Base-by-base conservation (phyloP, 2,888 invertebrate genomes). In the Trilocha varians region DNA sequence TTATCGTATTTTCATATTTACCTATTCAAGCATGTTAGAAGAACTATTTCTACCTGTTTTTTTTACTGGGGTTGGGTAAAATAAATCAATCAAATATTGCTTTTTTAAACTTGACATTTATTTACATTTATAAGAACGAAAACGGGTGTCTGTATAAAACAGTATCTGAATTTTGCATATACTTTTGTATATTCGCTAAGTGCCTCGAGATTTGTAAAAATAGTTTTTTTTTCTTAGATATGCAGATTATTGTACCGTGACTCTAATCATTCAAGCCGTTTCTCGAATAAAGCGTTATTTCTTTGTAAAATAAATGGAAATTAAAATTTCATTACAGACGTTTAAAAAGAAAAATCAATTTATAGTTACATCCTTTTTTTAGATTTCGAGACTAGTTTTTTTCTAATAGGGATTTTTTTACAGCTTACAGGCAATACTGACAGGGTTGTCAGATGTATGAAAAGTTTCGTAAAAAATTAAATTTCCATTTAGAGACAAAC, bases 71-170 rank as follows among this genome's bases (percentile, higher is more conserved):
- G 25, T 13, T 15, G 43, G 17, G 33, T 40, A 47, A 48, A 49
- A 45, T 47, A 55, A 67, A 57, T 50, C 54, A 59, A 48, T n/a
- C n/a, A n/a, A n/a, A n/a, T 53, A 58, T 59, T 46, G 51, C 49
- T 49, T 53, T 61, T 69, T 80, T 72, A 70, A 80, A 87, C 87
- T 86, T 85, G 85, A 87, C 87, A 87, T 87, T 84, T 87, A 87
- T 87, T 87, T 87, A 87, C 86, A 87, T 86, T 78, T 75, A 86
- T 84, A 80, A 85, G 83, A 87, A 87, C 87, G 86, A 87, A 25
- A 86, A 85, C 80, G 80, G 84, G 82, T 85, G 85, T 85, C 11
- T 85, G 86, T 86, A 87, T 85, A 87, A 86, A 86, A 87, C 83
- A 79, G 79, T 79, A 3, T 80, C 69, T 64, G 64, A 67, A 57